Base-by-base conservation (phyloP, 2,797 vertebrate genomes). In the Coranthus polyacanthus region DNA sequence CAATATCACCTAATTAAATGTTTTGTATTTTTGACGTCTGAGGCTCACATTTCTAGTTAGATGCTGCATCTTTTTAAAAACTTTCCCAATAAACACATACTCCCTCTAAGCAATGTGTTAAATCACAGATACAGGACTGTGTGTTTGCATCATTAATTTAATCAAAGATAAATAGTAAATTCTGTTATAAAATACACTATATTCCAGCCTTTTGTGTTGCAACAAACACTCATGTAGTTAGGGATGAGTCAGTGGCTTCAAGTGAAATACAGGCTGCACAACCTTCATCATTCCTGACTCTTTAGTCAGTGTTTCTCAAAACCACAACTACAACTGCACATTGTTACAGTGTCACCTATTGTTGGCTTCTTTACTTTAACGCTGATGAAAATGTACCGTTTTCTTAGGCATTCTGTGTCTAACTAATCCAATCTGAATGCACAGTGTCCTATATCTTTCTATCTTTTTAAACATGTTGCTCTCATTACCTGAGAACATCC, bases 231-330 rank as follows among this genome's bases (percentile, higher is more conserved):
- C 15, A n/a, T n/a, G 16, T 32, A n/a, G 37, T 15, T 36, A 47
- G 26, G 47, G 26, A 61, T 34, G 55, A 69, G 21, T 72, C 63
- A 53, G 42, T 37, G 46, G 29, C 44, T 45, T 18, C 5, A 5
- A 15, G 4, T 6, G 15, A 54, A 44, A 22, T 45, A 64, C 50
- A 68, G 41, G 36, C 20, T 46, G 11, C 12, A 44, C 42, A 70
- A 43, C 57, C 21, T 38, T 16, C 17, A n/a, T 18, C 6, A 55
- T 24, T 34, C 24, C 22, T 71, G 34, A 61, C 34, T 51, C 51
- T 51, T 67, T 12, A 11, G 29, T 46, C 16, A 44, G 44, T 46
- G 52, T 68, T 13, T 6, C 18, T 49, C 12, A 44, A 45, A 55
- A 39, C 29, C 5, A 58, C 16, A 26, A n/a, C 29, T 32, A 44